Evolutionary conservation across 2,888 invertebrate genomes (phyloP).

Genomic region (Nephrocerus scutellatus): DNA sequence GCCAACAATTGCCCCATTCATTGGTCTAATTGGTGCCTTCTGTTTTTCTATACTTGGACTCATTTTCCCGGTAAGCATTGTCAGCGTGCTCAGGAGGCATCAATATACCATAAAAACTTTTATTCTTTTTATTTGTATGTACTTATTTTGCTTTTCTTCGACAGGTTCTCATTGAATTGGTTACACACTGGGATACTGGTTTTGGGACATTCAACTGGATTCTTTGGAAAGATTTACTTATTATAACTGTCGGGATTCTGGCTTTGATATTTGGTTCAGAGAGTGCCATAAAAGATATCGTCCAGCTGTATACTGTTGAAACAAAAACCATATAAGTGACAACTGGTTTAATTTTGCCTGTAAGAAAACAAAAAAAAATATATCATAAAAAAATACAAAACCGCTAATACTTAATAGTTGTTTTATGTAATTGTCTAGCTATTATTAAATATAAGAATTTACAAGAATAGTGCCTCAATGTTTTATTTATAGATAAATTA

Average conservation of each 20-base stretch:
- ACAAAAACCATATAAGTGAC: no score
- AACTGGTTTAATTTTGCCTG: no score
- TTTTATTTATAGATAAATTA: no score
- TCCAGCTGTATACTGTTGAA: conserved; percentile 36
- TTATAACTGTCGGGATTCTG: conserved; percentile 67
- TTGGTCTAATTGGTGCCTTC: conserved; percentile 87
- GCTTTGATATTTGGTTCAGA: conserved; percentile 78
- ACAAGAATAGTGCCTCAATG: no score
- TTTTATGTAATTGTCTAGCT: no score
- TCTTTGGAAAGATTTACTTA: conserved; percentile 71
- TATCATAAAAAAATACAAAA: no score
- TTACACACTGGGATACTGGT: conserved; percentile 79
- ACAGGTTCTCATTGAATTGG: conserved; percentile 67
- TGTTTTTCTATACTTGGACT: conserved; percentile 88
- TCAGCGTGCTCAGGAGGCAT: no score
- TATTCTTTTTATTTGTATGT: no score
- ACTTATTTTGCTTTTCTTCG: conserved; percentile 5
- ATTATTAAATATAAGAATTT: no score
- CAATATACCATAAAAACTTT: no score
- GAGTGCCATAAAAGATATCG: conserved; percentile 58
- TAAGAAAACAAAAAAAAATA: conserved; percentile 16
- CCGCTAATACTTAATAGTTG: no score
- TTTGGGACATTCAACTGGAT: conserved; percentile 67
- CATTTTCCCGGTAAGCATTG: conserved; percentile 70
- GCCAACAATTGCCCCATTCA: conserved; percentile 82